A percentile compares a stretch with the other conserved stretches of the same genome.
Conservation (phyloP, 2,797 vertebrate genomes). For the Sternarchorhynchus goeldii region DNA sequence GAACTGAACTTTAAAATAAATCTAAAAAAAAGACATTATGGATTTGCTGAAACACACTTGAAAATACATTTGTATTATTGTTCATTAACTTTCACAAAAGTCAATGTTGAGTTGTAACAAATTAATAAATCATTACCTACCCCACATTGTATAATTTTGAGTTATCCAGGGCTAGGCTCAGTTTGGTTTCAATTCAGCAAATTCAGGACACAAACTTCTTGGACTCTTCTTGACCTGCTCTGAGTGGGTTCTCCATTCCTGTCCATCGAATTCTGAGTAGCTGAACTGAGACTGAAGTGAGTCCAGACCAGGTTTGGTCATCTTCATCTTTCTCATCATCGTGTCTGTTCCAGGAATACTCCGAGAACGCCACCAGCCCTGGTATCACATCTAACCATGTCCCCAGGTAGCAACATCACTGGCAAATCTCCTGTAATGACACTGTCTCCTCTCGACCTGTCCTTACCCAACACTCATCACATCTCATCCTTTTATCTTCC, state of each 20-base stretch:
- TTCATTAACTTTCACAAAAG: slow-evolving; percentile 24
- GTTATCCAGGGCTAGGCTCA: slow-evolving; percentile 43
- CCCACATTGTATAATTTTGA: slow-evolving; percentile 55
- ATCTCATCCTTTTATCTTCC: slow-evolving; percentile 70
- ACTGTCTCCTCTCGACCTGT: slow-evolving; percentile 42
- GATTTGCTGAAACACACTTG: background rate
- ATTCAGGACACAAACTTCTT: slow-evolving; percentile 15
- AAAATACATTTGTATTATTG: background rate
- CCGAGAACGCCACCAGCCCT: slow-evolving; percentile 82
- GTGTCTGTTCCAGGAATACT: slow-evolving; percentile 88
- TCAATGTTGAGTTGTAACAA: slow-evolving; percentile 21
- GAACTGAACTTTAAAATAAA: background rate
- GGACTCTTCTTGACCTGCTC: background rate
- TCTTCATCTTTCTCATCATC: slow-evolving; percentile 84
- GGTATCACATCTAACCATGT: slow-evolving; percentile 83
- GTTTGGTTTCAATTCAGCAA: slow-evolving; percentile 45
- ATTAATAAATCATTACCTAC: slow-evolving; percentile 36
- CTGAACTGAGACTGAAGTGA: slow-evolving; percentile 42
- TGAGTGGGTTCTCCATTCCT: slow-evolving; percentile 15
- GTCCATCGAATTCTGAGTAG: slow-evolving; percentile 53
- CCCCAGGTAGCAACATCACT: slow-evolving; percentile 85
- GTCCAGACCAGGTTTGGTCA: slow-evolving; percentile 65
- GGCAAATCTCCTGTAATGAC: slow-evolving; percentile 73
- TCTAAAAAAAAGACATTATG: background rate
- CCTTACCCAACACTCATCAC: slow-evolving; percentile 47